Evolutionary conservation across 2,113 vertebrate species (phyloP).

Genomic region (Chascanopsetta lugubris): DNA sequence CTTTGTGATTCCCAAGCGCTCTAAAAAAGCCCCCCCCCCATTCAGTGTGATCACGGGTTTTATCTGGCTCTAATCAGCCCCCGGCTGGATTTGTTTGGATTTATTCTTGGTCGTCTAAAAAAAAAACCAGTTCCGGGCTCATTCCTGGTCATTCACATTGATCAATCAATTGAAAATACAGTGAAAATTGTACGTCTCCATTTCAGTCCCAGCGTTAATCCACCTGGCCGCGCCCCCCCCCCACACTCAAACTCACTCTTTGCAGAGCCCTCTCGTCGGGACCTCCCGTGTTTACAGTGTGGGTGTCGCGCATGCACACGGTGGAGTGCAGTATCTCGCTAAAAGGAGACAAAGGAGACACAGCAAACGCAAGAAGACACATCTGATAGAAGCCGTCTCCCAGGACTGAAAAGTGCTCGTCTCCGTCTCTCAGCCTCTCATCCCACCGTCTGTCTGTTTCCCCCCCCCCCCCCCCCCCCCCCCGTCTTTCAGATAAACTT

Average conservation of each 20-base stretch:
- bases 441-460: constrained; percentile 53
- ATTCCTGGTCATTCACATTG: no score
- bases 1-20: no score
- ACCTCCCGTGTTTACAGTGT: constrained; percentile 60
- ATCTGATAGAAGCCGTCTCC: constrained; percentile 50
- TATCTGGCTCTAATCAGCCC: no score
- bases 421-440: constrained; percentile 24
- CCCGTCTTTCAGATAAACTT: constrained; percentile 31
- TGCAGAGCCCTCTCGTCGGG: constrained; percentile 29
- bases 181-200: constrained; percentile 15
- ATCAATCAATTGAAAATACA: constrained; percentile 1
- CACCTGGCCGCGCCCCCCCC: no score
- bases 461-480: constrained; percentile 30
- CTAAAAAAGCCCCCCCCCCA: no score
- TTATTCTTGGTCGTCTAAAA: no score
- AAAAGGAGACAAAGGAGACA: constrained; percentile 33
- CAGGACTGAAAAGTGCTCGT: constrained; percentile 46
- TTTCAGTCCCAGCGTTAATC: constrained; percentile 1
- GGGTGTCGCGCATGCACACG: constrained; percentile 40
- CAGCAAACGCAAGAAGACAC: constrained; percentile 25
- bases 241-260: neutral
- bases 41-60: no score
- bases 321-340: constrained; percentile 27
- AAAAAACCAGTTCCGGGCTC: no score
- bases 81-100: no score